A percentile compares a stretch with the other conserved stretches of the same genome.
phyloP scores from a whole-genome alignment of 2,113 vertebrate species.

The Alosa alosa region DNA sequence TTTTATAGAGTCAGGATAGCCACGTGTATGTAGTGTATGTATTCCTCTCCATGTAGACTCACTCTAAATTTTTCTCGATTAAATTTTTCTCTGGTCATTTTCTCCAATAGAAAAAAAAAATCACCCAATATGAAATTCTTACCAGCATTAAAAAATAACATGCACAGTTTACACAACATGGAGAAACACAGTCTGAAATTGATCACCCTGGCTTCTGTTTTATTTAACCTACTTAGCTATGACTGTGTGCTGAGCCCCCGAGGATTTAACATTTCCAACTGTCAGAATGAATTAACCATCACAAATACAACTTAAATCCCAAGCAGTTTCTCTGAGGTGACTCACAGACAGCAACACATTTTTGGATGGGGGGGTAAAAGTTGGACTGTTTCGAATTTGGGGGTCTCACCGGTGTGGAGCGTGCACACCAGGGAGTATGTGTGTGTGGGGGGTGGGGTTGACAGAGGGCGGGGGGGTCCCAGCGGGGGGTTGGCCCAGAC shows the following conservation, averaged over 20 bases:
- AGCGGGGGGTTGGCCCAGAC: neutral
- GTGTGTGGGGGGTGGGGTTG: neutral
- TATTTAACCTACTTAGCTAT: constrained; percentile 60
- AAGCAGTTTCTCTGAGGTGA: constrained; percentile 40
- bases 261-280: constrained; percentile 63
- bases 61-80: neutral
- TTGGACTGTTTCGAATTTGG: constrained; percentile 30
- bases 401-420: neutral
- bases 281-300: constrained; percentile 61
- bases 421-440: neutral
- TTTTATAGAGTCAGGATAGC: neutral
- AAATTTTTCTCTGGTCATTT: constrained; percentile 15
- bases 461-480: neutral
- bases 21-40: neutral
- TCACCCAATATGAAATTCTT: constrained; percentile 9
- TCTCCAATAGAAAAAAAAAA: neutral
- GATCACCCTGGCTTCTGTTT: constrained; percentile 56
- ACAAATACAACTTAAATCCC: constrained; percentile 55
- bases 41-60: neutral
- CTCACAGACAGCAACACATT: constrained; percentile 38
- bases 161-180: constrained; percentile 37
- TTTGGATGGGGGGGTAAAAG: constrained; percentile 22
- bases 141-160: constrained; percentile 37
- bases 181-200: constrained; percentile 45
- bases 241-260: constrained; percentile 51